Percentiles rank a stretch among this genome's conserved stretches.
Evolutionary conservation across 2,888 invertebrate species (phyloP).

Genomic region (Leptinotarsa rubiginosa): DNA sequence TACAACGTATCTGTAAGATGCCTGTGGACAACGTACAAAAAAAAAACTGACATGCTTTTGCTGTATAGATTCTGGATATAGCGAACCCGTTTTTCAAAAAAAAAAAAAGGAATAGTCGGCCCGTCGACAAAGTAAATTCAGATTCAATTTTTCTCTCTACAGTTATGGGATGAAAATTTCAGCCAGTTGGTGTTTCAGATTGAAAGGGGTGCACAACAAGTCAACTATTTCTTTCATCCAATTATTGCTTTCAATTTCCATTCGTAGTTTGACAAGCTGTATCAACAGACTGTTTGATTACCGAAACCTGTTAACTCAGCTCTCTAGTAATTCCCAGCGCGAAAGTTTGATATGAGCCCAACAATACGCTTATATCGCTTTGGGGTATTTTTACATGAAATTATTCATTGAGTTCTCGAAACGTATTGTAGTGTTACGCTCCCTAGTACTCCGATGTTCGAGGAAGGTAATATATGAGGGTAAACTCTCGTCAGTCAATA

Average conservation of each 20-base stretch:
- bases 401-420: conserved; percentile 42
- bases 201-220: no score
- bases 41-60: no score
- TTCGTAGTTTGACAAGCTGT: not conserved
- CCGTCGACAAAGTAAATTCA: no score
- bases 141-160: no score
- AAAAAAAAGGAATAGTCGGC: no score
- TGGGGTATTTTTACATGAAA: conserved; percentile 45
- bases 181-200: no score
- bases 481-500: conserved; percentile 40
- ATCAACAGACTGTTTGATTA: not conserved
- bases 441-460: conserved; percentile 34
- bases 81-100: no score
- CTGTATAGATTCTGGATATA: no score
- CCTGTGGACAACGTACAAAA: no score
- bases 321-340: conserved; percentile 22
- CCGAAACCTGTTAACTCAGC: conserved; percentile 1
- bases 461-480: conserved; percentile 37
- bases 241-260: not conserved
- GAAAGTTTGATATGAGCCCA: conserved; percentile 38
- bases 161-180: no score
- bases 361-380: conserved; percentile 42
- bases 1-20: no score
- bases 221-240: not conserved
- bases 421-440: conserved; percentile 38